Percentiles rank a stretch among this genome's conserved stretches.
phyloP scores from a whole-genome alignment of 2,797 vertebrate genomes.

The Myripristis murdjan region DNA sequence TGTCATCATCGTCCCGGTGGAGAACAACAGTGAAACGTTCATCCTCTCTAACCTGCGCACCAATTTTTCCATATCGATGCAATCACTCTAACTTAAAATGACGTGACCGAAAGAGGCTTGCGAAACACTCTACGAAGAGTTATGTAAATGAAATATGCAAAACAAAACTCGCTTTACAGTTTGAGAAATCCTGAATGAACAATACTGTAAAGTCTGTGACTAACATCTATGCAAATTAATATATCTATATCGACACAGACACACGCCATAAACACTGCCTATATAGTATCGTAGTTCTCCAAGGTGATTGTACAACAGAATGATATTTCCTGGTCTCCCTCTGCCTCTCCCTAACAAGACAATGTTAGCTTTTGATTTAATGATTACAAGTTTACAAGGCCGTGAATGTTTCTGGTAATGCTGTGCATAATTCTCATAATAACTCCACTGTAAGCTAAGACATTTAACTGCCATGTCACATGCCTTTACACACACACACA shows the following conservation, averaged over 20 bases:
- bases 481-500: not conserved
- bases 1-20: constrained; percentile 30
- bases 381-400: too few relatives aligned
- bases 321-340: too few relatives aligned
- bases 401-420: too few relatives aligned
- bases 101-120: not conserved
- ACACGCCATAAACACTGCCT: too few relatives aligned
- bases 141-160: constrained; percentile 2
- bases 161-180: constrained; percentile 10
- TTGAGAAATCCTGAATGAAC: not conserved
- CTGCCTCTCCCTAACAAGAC: too few relatives aligned
- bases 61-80: constrained; percentile 10
- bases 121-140: constrained; percentile 13
- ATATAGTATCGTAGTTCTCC: not conserved
- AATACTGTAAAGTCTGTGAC: not conserved
- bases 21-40: constrained; percentile 33
- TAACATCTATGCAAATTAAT: not conserved
- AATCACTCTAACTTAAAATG: constrained; percentile 4
- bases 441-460: not conserved
- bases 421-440: not conserved
- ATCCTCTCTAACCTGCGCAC: constrained; percentile 33
- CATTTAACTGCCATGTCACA: not conserved
- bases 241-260: too few relatives aligned
- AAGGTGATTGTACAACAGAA: too few relatives aligned
- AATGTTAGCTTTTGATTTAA: too few relatives aligned